phyloP scores from a whole-genome alignment of 2,888 invertebrate genomes.

The Aspidiotus destructor region DNA sequence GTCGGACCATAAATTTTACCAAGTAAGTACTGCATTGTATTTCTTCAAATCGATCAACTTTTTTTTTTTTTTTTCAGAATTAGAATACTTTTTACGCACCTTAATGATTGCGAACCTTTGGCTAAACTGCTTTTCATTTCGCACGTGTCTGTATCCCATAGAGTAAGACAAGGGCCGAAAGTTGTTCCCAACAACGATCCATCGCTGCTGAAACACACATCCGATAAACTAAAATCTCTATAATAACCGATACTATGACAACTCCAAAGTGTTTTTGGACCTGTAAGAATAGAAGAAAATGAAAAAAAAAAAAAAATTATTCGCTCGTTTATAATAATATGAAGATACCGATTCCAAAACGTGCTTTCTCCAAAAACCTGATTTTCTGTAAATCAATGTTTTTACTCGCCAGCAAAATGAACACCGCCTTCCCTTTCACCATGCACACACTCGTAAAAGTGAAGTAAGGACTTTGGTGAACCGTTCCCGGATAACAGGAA shows the following conservation, averaged over 20 bases:
- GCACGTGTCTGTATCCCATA: conserved; percentile 49
- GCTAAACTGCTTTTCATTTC: conserved; percentile 34
- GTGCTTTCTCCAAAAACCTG: too few relatives aligned
- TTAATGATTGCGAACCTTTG: conserved; percentile 35
- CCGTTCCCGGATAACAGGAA: too few relatives aligned
- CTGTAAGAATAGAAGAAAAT: not conserved
- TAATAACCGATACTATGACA: conserved; percentile 56
- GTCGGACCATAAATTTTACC: too few relatives aligned
- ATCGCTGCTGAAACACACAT: conserved; percentile 59
- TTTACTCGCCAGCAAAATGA: too few relatives aligned
- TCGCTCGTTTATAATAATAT: not conserved
- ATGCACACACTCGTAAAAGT: too few relatives aligned
- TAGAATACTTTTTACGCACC: conserved; percentile 39
- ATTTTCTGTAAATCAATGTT: too few relatives aligned
- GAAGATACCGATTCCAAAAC: not conserved
- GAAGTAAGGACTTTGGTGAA: too few relatives aligned
- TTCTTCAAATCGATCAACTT: not conserved
- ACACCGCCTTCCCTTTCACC: too few relatives aligned
- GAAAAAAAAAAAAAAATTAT: not conserved
- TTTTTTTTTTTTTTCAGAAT: not conserved
- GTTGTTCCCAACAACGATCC: conserved; percentile 65
- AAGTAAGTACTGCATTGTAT: not conserved
- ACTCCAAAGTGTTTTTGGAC: conserved; percentile 52
- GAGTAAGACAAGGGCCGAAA: conserved; percentile 56
- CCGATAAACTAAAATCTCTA: conserved; percentile 49